phyloP scores from a whole-genome alignment of 2,113 vertebrate genomes.

The Gymnogyps californianus region DNA sequence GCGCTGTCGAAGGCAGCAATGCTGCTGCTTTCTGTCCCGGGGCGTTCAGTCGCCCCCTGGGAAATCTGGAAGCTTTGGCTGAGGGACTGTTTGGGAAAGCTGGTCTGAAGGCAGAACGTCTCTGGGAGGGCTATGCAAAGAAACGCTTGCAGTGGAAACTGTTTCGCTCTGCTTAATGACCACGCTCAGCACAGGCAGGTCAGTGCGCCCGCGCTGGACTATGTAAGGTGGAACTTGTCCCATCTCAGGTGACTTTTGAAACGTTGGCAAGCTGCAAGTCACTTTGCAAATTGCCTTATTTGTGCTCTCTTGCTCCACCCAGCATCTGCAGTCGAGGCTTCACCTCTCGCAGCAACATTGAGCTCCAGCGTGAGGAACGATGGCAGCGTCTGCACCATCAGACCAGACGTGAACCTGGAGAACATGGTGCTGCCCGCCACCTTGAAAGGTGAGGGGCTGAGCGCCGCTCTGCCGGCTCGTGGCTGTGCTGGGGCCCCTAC shows the following conservation, averaged over 20 bases:
- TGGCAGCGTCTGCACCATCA: neutral
- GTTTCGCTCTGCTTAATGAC: neutral
- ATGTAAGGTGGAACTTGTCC: neutral
- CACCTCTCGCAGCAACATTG: too few relatives aligned
- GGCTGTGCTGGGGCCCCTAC: neutral
- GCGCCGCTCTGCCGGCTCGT: neutral
- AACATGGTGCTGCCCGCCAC: neutral
- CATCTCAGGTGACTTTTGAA: neutral
- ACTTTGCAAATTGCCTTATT: neutral
- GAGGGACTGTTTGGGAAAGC: neutral
- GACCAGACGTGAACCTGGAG: neutral
- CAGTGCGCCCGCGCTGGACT: neutral
- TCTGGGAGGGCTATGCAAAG: neutral
- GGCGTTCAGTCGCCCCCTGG: neutral
- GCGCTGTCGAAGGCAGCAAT: neutral
- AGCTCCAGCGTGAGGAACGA: fast-evolving
- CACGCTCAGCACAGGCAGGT: neutral
- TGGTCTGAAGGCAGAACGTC: neutral
- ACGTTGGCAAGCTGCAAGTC: too few relatives aligned
- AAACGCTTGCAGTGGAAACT: neutral
- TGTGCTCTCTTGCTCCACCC: neutral
- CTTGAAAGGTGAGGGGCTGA: slow-evolving; percentile 49
- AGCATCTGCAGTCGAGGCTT: neutral
- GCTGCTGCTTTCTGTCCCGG: neutral
- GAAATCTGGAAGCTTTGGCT: neutral